Percentiles rank a stretch among this genome's conserved stretches.
These are phyloP conservation scores for Larimichthys polyactis DNA, from an alignment of 2,113 vertebrate species.

Conservation along the genomic window DNA sequence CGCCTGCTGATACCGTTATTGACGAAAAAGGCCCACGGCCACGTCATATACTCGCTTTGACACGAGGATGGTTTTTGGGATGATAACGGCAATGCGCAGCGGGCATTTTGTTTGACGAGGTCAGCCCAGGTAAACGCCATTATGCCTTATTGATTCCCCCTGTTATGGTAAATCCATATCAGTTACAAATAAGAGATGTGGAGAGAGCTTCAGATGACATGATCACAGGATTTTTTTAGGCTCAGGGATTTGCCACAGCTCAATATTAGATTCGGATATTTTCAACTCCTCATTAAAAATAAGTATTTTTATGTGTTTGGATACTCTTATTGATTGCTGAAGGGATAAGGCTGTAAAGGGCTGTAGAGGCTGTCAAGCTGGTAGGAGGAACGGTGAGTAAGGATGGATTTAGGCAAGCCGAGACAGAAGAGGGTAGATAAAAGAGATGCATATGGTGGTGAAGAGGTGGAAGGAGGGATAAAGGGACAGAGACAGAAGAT, in stretches of 20 bases:
- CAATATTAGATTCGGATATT: background rate
- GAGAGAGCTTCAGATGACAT: background rate
- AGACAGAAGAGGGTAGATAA: conserved; percentile 29
- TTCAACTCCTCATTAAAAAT: background rate
- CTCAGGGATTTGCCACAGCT: background rate
- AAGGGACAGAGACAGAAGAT: conserved; percentile 58
- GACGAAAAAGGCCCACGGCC: conserved; percentile 56
- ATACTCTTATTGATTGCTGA: conserved; percentile 8
- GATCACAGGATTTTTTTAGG: background rate
- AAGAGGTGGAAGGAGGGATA: conserved; percentile 36
- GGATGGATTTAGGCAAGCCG: conserved; percentile 6
- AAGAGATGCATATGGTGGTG: conserved; percentile 48
- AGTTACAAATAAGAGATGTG: conserved; percentile 1
- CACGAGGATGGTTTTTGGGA: background rate
- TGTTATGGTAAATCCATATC: background rate
- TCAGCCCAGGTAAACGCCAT: conserved; percentile 3
- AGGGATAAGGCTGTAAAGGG: background rate
- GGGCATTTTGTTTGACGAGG: conserved; percentile 11
- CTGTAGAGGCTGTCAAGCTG: background rate
- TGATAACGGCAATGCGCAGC: background rate
- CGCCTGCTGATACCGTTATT: conserved; percentile 53
- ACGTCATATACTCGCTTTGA: conserved; percentile 43
- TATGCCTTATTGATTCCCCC: conserved; percentile 17
- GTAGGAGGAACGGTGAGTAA: conserved; percentile 14
- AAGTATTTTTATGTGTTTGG: background rate